Conservation (phyloP, 2,113 vertebrate genomes). For the Oryctolagus cuniculus region mOryCun1.1 NC_091437.1:7107001-7107500, state of each 20-base stretch:
- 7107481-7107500: background rate
- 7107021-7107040: background rate
- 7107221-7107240: background rate
- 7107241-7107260: background rate
- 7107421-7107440: background rate
- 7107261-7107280: background rate
- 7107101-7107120: background rate
- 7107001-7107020: background rate
- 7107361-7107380: background rate
- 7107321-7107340: background rate
- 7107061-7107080: background rate
- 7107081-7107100: background rate
- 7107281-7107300: background rate
- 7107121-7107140: slow-evolving; percentile 10
- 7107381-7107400: background rate
- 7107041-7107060: background rate
- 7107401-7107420: background rate
- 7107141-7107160: background rate
- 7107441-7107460: background rate
- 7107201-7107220: background rate
- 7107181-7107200: background rate
- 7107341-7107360: background rate
- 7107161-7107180: background rate
- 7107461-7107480: background rate
- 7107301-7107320: background rate